Evolutionary conservation across 2,113 vertebrate species (phyloP).

Genomic region (Elachura formosa): DNA sequence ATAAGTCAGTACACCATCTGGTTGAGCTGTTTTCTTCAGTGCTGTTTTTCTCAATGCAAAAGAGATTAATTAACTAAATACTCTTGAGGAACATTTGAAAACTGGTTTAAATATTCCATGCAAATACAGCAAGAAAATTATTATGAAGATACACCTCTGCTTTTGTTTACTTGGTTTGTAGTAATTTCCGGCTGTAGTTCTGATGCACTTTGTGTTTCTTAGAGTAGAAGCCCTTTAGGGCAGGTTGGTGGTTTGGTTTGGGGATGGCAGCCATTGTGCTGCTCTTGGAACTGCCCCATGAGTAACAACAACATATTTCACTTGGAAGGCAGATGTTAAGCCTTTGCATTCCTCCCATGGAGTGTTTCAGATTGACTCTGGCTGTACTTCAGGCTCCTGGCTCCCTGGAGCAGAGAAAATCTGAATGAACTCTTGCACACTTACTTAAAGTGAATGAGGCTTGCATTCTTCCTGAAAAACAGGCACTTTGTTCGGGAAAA

Average conservation of each 20-base stretch:
- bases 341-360: neutral
- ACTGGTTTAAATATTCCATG: neutral
- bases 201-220: neutral
- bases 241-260: neutral
- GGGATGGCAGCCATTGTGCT: neutral
- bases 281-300: neutral
- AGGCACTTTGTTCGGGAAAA: neutral
- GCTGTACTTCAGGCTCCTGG: neutral
- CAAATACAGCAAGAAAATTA: neutral
- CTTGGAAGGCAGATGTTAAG: slow-evolving; percentile 22
- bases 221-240: neutral
- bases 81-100: neutral
- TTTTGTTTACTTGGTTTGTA: neutral
- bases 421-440: slow-evolving; percentile 4
- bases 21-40: neutral
- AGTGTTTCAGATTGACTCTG: neutral
- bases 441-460: neutral
- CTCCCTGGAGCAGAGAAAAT: neutral
- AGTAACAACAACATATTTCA: neutral
- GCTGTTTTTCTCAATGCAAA: neutral
- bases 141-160: neutral
- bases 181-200: neutral
- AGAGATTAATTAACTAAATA: neutral
- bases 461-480: neutral
- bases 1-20: neutral